Base-by-base conservation (phyloP, 1,140 invertebrate genomes). In the Saxidomus purpurata region DNA sequence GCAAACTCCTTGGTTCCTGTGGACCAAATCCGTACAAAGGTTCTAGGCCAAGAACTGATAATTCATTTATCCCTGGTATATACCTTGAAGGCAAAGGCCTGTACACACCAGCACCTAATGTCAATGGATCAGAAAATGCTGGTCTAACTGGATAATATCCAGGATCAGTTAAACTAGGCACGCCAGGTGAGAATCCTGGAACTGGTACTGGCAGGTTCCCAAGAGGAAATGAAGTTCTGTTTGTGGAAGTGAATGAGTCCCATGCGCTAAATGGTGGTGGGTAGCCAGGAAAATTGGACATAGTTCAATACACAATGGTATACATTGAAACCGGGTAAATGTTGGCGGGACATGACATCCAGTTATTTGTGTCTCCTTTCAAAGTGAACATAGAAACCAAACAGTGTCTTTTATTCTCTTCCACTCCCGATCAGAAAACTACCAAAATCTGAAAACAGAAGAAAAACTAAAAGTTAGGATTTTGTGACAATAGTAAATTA, bases 251-350 rank as follows among this genome's bases (percentile, higher is more conserved):
- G 28, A 69, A 71, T 59, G 71, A 63, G 25, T 81, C 52, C 77
- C 76, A 80, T 80, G 86, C 22, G 59, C 40, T 88, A 88, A 88
- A 88, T 80, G 86, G 77, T 84, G 67, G 61, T 88, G 86, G 86
- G 55, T 79, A 88, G 55, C 86, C 86, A 81, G 86, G 86, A 71
- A 38, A 88, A 88, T 88, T 61, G 71, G 86, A 88, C 86, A 88
- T 88, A 88, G 71, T 88, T 88, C 49, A 88, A 79, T 74, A 88
- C 86, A 88, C 71, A 79, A 69, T 67, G 52, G 86, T 69, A 49
- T n/a, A 71, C 76, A 67, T 80, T 71, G 77, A 69, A 63, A 88
- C 28, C 61, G 77, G 86, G 86, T 55, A 79, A 88, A 69, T 49
- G 86, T 88, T 47, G 77, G 79, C 86, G 86, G 76, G 38, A 88